These are phyloP conservation scores for Zaprionus capensis DNA, from an alignment of 1,140 invertebrate genomes.

Conservation along the genomic window DNA sequence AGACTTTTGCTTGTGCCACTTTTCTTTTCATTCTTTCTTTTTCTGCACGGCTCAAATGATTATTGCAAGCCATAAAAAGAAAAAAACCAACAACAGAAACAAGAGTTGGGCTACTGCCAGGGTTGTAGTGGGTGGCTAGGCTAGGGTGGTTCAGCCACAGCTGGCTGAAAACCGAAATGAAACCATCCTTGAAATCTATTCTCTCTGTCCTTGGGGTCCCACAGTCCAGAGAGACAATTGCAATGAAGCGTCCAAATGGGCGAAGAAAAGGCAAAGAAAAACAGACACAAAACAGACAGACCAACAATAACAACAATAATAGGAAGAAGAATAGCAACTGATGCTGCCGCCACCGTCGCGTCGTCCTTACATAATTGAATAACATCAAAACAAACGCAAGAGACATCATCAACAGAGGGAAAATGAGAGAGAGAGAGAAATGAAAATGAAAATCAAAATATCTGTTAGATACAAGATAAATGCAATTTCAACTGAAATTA, in stretches of 20 bases:
- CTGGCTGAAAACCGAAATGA: slow-evolving; percentile 60
- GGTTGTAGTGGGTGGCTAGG: slow-evolving; percentile 25
- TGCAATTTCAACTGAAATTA: slow-evolving; percentile 43
- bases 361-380: slow-evolving; percentile 69
- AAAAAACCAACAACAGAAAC: slow-evolving; percentile 30
- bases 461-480: slow-evolving; percentile 55
- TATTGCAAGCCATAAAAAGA: slow-evolving; percentile 70
- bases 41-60: slow-evolving; percentile 66
- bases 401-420: slow-evolving; percentile 24
- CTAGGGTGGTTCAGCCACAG: slow-evolving; percentile 21
- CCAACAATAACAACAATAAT: slow-evolving; percentile 31
- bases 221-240: slow-evolving; percentile 58
- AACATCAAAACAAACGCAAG: slow-evolving; percentile 64
- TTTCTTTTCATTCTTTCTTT: slow-evolving; percentile 38
- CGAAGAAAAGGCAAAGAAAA: slow-evolving; percentile 35
- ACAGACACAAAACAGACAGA: slow-evolving; percentile 6
- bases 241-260: slow-evolving; percentile 47
- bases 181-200: slow-evolving; percentile 80
- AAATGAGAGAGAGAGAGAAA: slow-evolving; percentile 19
- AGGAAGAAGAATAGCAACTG: slow-evolving; percentile 40
- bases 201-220: slow-evolving; percentile 55
- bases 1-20: slow-evolving; percentile 42
- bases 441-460: slow-evolving; percentile 68
- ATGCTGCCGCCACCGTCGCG: slow-evolving; percentile 43
- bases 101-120: slow-evolving; percentile 30